These are phyloP conservation scores for Chelonoidis abingdonii DNA, from an alignment of 2,113 vertebrate species.

Conservation along the genomic window DNA sequence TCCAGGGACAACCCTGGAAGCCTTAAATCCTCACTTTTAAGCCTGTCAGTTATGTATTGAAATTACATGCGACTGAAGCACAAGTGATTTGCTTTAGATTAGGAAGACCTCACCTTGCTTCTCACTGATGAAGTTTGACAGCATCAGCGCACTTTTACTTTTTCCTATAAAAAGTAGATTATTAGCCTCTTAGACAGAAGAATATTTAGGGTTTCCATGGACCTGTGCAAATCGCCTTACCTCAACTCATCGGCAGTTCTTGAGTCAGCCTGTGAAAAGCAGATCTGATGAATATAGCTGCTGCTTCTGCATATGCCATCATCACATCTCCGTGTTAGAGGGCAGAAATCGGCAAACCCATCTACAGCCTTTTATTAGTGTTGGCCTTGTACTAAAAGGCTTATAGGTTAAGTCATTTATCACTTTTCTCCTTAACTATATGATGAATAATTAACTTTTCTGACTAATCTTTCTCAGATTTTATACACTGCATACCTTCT, in stretches of 20 bases:
- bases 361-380: background rate
- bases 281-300: background rate
- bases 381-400: background rate
- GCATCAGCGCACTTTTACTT: background rate
- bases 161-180: background rate
- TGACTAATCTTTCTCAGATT: background rate
- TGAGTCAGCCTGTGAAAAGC: background rate
- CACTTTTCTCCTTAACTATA: background rate
- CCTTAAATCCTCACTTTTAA: background rate
- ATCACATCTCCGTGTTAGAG: rapidly evolving
- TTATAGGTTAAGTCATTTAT: rapidly evolving
- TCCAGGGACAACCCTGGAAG: background rate
- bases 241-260: background rate
- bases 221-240: background rate
- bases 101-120: background rate
- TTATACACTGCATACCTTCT: background rate
- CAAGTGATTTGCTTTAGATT: background rate
- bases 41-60: background rate
- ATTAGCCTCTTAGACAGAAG: background rate
- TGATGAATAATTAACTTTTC: background rate
- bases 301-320: background rate
- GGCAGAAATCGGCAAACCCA: background rate
- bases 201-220: background rate
- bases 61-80: background rate
- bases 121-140: background rate